These are phyloP conservation scores for Sterrhoptilus dennistouni DNA, from an alignment of 2,113 vertebrate genomes.

Conservation along the genomic window DNA sequence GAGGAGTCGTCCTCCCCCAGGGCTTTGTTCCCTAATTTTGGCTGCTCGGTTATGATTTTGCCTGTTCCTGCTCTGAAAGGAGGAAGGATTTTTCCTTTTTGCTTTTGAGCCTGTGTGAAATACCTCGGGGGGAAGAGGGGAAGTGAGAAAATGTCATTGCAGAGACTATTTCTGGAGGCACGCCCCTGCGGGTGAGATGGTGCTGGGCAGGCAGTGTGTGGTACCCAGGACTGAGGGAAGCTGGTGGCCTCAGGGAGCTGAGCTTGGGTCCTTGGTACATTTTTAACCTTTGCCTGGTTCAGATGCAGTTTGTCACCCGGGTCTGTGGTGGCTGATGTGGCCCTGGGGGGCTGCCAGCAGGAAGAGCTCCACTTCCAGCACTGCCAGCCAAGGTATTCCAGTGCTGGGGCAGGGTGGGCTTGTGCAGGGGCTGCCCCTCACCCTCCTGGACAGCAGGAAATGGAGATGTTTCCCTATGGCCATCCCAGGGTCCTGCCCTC, in stretches of 20 bases:
- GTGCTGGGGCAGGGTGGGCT: rapidly evolving
- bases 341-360: background rate
- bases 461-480: background rate
- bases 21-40: slow-evolving; percentile 27
- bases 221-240: rapidly evolving
- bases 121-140: background rate
- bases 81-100: background rate
- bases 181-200: rapidly evolving
- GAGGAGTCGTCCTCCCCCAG: background rate
- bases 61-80: background rate
- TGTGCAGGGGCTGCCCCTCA: rapidly evolving
- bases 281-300: background rate
- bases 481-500: rapidly evolving
- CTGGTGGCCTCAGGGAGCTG: background rate
- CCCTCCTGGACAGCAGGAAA: background rate
- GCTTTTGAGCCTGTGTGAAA: background rate
- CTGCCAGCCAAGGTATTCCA: rapidly evolving
- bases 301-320: background rate
- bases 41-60: background rate
- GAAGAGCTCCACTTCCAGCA: rapidly evolving
- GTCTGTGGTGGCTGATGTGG: rapidly evolving
- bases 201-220: background rate
- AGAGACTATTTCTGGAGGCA: background rate
- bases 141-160: background rate
- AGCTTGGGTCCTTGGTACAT: background rate